Conservation (phyloP, 2,113 vertebrate species). For the Diphyllodes magnificus region DNA sequence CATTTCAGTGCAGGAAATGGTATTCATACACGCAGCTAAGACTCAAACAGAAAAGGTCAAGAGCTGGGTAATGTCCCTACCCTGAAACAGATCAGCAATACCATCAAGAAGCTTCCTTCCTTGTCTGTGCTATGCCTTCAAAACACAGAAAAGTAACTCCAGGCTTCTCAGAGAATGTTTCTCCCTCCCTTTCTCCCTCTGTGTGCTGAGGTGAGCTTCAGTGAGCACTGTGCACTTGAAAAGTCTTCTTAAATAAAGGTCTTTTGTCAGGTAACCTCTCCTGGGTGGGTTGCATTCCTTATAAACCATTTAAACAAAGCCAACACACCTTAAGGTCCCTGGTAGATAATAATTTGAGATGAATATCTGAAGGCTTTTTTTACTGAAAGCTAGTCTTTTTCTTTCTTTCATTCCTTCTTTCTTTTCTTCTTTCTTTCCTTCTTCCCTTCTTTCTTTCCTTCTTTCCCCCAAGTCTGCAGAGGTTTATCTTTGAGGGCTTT, state of each 20-base stretch:
- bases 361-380: background rate
- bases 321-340: background rate
- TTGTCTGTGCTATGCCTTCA: background rate
- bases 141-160: background rate
- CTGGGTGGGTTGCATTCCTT: background rate
- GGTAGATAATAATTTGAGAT: background rate
- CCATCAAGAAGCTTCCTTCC: background rate
- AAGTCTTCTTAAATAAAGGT: background rate
- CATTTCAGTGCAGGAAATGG: background rate
- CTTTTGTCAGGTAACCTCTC: background rate
- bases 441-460: background rate
- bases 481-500: background rate
- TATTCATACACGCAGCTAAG: background rate
- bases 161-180: background rate
- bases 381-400: background rate
- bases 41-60: background rate
- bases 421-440: background rate
- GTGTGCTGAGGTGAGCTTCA: background rate
- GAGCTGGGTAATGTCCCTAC: background rate
- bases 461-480: background rate
- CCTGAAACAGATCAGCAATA: background rate
- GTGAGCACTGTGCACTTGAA: background rate
- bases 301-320: background rate
- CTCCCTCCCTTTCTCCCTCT: background rate
- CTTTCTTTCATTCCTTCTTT: accelerated